Evolutionary conservation across 2,797 vertebrate species (phyloP).

Genomic region (Enteromius trimaculatus): DNA sequence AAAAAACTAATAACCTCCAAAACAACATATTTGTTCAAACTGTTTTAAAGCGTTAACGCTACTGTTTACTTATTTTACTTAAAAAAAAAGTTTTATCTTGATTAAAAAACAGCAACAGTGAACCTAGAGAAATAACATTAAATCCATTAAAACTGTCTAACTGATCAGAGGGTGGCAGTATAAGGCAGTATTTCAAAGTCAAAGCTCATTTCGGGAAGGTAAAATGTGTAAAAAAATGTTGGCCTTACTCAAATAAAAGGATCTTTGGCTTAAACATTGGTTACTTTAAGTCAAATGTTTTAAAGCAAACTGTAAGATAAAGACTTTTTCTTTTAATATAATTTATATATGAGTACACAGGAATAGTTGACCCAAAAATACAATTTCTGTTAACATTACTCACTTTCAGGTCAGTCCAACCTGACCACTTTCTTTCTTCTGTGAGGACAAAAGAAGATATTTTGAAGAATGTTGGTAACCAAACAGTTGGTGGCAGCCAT

Average conservation of each 20-base stretch:
- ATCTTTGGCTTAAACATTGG: neutral
- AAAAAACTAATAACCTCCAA: neutral
- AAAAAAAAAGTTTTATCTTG: neutral
- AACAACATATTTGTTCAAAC: neutral
- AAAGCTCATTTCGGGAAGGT: neutral
- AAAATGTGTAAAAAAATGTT: neutral
- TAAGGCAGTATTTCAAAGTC: slow-evolving; percentile 14
- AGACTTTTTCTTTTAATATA: neutral
- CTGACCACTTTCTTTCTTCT: too few species aligned
- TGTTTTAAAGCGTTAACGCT: neutral
- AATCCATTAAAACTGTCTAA: neutral
- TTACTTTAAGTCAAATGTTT: neutral
- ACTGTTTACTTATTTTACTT: neutral
- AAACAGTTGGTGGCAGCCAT: too few species aligned
- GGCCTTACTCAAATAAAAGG: neutral
- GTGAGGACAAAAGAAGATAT: too few species aligned
- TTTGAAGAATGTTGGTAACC: too few species aligned
- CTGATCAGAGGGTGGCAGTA: slow-evolving; percentile 53
- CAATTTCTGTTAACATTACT: too few species aligned
- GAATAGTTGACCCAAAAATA: neutral
- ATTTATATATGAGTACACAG: neutral
- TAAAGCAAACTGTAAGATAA: neutral
- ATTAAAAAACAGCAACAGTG: neutral
- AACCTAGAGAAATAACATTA: neutral
- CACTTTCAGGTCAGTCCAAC: too few species aligned